Percentiles rank a stretch among this genome's conserved stretches.
These are phyloP conservation scores for Tuta absoluta DNA, from an alignment of 2,888 invertebrate species.

Conservation along the genomic window DNA sequence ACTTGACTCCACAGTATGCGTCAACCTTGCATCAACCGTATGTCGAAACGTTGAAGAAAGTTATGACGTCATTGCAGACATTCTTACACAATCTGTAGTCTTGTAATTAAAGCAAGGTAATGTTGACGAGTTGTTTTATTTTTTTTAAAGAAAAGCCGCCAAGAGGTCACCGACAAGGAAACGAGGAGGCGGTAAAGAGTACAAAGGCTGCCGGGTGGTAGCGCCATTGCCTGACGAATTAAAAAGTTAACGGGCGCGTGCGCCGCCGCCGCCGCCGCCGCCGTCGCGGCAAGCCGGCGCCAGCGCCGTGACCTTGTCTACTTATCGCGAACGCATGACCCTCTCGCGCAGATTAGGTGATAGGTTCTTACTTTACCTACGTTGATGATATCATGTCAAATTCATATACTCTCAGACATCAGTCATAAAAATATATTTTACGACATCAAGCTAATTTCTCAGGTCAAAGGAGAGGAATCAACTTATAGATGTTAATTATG, in stretches of 20 bases:
- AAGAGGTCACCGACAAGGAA: conserved; percentile 38
- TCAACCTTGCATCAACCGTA: background rate
- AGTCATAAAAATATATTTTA: background rate
- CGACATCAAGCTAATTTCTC: background rate
- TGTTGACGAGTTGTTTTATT: background rate
- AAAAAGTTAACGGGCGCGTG: conserved; percentile 75
- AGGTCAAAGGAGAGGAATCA: background rate
- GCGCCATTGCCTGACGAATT: conserved; percentile 71
- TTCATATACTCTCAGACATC: conserved; percentile 14
- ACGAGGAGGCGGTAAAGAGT: conserved; percentile 50
- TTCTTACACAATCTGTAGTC: conserved; percentile 34
- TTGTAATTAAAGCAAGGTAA: conserved; percentile 2
- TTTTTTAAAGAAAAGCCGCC: conserved; percentile 27
- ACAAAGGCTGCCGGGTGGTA: conserved; percentile 60
- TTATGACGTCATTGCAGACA: conserved; percentile 15
- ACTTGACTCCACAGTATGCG: conserved; percentile 4
- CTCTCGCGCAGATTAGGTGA: conserved; percentile 71
- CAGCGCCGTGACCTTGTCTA: conserved; percentile 78
- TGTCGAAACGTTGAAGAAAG: conserved; percentile 17
- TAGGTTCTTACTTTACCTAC: conserved; percentile 52
- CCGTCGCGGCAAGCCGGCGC: conserved; percentile 70
- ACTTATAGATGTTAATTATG: conserved; percentile 1
- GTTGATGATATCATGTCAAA: conserved; percentile 37
- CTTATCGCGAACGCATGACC: conserved; percentile 75
- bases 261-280: conserved; percentile 69